Evolutionary conservation across 2,797 vertebrate species (phyloP), one percentile per base, ranked within the genome.

Genomic region (Phylloscopus collybita): DNA sequence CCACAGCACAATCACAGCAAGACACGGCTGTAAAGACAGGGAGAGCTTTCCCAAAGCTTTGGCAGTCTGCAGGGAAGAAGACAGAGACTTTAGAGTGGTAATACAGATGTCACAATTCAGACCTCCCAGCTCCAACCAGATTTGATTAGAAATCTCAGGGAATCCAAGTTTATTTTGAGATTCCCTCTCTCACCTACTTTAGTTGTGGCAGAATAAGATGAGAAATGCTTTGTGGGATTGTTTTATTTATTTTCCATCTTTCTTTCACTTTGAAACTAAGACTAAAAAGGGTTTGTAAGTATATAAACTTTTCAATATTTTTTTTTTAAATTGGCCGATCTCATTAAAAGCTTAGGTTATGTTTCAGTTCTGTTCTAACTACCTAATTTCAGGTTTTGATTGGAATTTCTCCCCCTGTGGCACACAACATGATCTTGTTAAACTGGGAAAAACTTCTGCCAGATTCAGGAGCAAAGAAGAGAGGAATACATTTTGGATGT

Each of bases 21-120:
- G 91, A 86, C 92, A 40, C 0, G 8, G 56, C 59, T 81, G 70
- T 67, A 95, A 94, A 91, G 81, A 92, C 87, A 96, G 80, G 90
- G 82, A 95, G 61, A 90, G 47, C 36, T 92, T 44, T 79, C 40
- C 82, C 87, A 93, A 88, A 34, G 69, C 64, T 66, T 80, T 38
- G 54, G 69, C 66, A 86, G 66, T 45, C 82, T 96, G 61, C 79
- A 60, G 84, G 22, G 66, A 92, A 91, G 62, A 78, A 56, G 26
- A 72, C 29, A 54, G 42, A 92, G 18, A 67, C 26, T 72, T 81
- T 44, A 3, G 2, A 49, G 38, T 19, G n/a, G 13, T 83, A 44
- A 74, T 10, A 79, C 6, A 85, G 30, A 38, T 49, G 38, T 8
- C 38, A 80, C 30, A 51, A 59, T 62, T 65, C 74, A 88, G 40